Base-by-base conservation (phyloP, 2,888 invertebrate genomes). In the Hirtodrosophila cameraria region DNA sequence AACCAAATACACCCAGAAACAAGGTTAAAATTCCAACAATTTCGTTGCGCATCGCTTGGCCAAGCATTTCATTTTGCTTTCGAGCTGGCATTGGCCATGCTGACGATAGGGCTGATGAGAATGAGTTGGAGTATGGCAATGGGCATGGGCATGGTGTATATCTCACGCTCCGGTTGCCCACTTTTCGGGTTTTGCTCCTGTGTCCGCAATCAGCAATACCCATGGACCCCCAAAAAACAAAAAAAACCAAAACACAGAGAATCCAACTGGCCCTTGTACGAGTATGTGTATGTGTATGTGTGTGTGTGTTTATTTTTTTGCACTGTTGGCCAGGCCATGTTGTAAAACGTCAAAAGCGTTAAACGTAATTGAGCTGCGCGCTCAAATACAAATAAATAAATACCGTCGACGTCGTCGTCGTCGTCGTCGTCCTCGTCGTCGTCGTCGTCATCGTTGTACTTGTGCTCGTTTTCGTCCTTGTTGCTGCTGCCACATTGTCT, bases 291-390 rank as follows among this genome's bases (percentile, higher is more conserved):
- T 43, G 50, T 57, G 39, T 31, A 31, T 58, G 57, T 61, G 43
- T 49, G 49, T 55, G 50, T 46, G 25, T 42, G 18, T 48, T 42
- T 25, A 20, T 49, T 59, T 54, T 50, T 59, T 41, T 53, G 50
- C n/a, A n/a, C 62, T 49, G 48, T 50, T 53, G 60, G 66, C 43
- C 49, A 61, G 72, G 67, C 66, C 58, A 72, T 78, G 71, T 72
- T 86, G 81, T 78, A 83, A 83, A 83, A 86, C 84, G 83, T 83
- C 83, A 84, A 86, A 86, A 84, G 81, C 86, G 83, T 84, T 86
- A 81, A 83, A 81, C 84, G 83, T 86, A 84, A 86, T 84, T 84
- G 83, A 84, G 83, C 86, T 79, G 80, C 80, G 83, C 83, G 71
- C 78, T 75, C 77, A 85, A 82, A 82, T 82, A 81, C 80, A 81